phyloP scores from a whole-genome alignment of 2,888 invertebrate species.

The Volucella bombylans region DNA sequence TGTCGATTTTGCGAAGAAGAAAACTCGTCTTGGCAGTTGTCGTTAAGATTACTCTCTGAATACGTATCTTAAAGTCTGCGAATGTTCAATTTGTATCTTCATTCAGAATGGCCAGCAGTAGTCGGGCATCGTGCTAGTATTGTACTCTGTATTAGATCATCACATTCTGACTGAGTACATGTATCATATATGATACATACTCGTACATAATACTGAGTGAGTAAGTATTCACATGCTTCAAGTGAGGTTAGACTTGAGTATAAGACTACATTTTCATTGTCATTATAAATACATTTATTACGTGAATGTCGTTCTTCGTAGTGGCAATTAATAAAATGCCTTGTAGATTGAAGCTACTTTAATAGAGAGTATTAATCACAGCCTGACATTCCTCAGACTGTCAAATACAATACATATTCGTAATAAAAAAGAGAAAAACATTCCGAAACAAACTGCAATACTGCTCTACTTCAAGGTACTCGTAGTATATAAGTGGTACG shows the following conservation, averaged over 20 bases:
- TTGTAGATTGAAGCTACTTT: conserved; percentile 16
- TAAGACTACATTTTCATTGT: conserved; percentile 23
- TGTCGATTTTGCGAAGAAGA: conserved; percentile 41
- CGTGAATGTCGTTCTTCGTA: conserved; percentile 23
- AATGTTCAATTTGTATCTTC: conserved; percentile 55
- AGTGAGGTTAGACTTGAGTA: conserved; percentile 23
- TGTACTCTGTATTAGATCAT: conserved; percentile 65
- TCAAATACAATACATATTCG: neutral
- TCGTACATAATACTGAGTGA: conserved; percentile 7
- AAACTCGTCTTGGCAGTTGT: conserved; percentile 63
- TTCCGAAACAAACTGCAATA: no score
- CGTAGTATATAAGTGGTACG: no score
- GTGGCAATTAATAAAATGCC: conserved; percentile 32
- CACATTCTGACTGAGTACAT: conserved; percentile 27
- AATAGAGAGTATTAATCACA: conserved; percentile 39
- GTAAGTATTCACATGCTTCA: conserved; percentile 3
- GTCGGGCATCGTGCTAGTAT: conserved; percentile 17
- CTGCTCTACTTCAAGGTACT: no score
- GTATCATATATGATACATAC: no score
- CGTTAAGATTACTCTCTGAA: conserved; percentile 61
- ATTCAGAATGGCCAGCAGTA: conserved; percentile 24
- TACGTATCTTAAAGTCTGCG: conserved; percentile 35
- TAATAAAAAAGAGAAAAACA: neutral
- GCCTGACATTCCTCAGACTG: neutral
- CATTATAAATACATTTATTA: conserved; percentile 16